phyloP scores from a whole-genome alignment of 1,140 invertebrate genomes.

The Tenebrio molitor region DNA sequence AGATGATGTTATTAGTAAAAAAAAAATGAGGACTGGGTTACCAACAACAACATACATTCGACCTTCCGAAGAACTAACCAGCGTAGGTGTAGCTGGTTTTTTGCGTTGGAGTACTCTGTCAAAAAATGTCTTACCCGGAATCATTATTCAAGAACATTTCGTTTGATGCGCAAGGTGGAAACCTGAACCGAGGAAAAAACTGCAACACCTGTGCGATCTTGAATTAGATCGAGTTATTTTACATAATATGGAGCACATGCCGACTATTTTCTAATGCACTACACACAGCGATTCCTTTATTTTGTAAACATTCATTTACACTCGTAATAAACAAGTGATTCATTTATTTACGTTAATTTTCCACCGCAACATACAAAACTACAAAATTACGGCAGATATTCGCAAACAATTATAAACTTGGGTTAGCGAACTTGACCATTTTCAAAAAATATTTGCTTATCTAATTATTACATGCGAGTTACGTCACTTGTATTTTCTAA shows the following conservation, averaged over 20 bases:
- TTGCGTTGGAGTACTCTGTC: not conserved
- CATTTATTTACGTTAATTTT: conserved; percentile 11
- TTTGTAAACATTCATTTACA: not conserved
- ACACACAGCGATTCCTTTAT: not conserved
- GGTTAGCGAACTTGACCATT: too few relatives aligned
- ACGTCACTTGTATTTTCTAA: too few relatives aligned
- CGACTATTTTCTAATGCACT: too few relatives aligned
- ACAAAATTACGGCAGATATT: not conserved
- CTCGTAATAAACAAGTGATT: conserved; percentile 8
- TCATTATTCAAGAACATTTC: not conserved
- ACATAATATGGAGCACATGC: too few relatives aligned
- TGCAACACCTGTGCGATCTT: conserved; percentile 5
- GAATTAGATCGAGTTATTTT: not conserved
- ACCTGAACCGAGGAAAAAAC: not conserved
- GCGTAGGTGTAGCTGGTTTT: conserved; percentile 11
- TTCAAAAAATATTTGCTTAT: too few relatives aligned
- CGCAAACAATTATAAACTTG: too few relatives aligned
- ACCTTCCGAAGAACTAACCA: conserved; percentile 11
- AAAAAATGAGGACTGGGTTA: conserved; percentile 20
- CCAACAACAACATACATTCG: conserved; percentile 13
- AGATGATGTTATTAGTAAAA: not conserved
- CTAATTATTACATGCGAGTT: too few relatives aligned
- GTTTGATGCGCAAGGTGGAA: not conserved
- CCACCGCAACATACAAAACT: not conserved
- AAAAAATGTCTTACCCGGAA: conserved; percentile 23